These are phyloP conservation scores for Pomacea maculata DNA, from an alignment of 1,140 invertebrate species.

Conservation along the genomic window DNA sequence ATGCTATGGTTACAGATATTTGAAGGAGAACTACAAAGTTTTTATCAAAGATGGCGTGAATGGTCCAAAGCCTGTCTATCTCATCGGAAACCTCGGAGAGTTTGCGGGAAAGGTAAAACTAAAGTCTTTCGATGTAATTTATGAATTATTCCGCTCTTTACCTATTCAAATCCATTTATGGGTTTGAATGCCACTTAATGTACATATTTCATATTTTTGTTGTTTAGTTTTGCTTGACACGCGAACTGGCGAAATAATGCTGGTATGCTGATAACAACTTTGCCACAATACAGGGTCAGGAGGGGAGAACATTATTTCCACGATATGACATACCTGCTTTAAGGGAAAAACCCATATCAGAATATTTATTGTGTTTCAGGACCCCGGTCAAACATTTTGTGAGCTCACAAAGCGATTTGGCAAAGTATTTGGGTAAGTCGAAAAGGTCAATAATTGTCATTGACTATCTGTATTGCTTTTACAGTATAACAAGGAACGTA, in stretches of 20 bases:
- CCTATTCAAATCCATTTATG: too few species aligned
- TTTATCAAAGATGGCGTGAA: constrained; percentile 24
- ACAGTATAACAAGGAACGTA: too few species aligned
- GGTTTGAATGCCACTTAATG: too few species aligned
- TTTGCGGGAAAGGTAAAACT: constrained; percentile 30
- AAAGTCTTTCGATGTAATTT: neutral
- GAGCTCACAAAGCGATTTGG: constrained; percentile 36
- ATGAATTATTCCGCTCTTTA: neutral
- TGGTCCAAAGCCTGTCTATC: constrained; percentile 24
- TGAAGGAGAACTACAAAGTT: constrained; percentile 25
- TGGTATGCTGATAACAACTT: too few species aligned
- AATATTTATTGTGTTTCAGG: constrained; percentile 26
- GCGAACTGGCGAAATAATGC: too few species aligned
- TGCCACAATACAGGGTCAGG: too few species aligned
- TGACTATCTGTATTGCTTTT: neutral
- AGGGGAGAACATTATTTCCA: too few species aligned
- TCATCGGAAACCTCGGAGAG: constrained; percentile 33
- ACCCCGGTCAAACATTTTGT: constrained; percentile 34
- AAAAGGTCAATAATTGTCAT: neutral
- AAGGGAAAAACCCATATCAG: too few species aligned
- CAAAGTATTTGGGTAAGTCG: constrained; percentile 40
- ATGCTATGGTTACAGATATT: constrained; percentile 20
- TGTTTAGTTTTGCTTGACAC: too few species aligned
- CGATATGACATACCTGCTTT: too few species aligned
- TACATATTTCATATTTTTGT: neutral